Evolutionary conservation across 1,140 invertebrate species (phyloP).

Genomic region (Hestina assimilis): DNA sequence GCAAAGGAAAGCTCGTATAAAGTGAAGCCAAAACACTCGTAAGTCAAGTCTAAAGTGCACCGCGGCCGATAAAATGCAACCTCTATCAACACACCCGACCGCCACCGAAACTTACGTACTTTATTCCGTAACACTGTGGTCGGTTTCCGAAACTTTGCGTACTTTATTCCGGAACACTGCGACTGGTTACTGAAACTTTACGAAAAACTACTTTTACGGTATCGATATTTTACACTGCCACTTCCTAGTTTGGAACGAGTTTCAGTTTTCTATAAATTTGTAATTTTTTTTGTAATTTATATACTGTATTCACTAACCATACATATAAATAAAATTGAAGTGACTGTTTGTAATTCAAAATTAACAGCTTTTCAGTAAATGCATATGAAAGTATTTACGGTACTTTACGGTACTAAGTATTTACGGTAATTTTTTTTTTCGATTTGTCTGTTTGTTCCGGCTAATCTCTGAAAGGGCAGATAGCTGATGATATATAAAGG

Average conservation of each 20-base stretch:
- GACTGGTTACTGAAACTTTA: background rate
- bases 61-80: constrained; percentile 13
- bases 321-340: no score
- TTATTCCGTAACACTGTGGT: background rate
- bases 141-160: background rate
- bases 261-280: background rate
- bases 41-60: background rate
- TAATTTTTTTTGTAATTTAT: background rate
- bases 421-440: no score
- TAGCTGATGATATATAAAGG: no score
- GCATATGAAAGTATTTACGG: no score
- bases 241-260: background rate
- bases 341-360: no score
- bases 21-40: constrained; percentile 6
- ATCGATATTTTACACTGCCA: constrained; percentile 15
- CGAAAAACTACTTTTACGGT: background rate
- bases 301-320: no score
- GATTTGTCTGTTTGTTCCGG: no score
- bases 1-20: constrained; percentile 3
- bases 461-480: no score
- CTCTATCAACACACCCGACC: constrained; percentile 14
- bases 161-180: background rate
- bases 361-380: no score
- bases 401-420: no score
- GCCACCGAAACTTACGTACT: constrained; percentile 9